Evolutionary conservation across 2,113 vertebrate genomes (phyloP), one percentile per base, ranked within the genome.

Genomic region (Apteryx owenii): DNA sequence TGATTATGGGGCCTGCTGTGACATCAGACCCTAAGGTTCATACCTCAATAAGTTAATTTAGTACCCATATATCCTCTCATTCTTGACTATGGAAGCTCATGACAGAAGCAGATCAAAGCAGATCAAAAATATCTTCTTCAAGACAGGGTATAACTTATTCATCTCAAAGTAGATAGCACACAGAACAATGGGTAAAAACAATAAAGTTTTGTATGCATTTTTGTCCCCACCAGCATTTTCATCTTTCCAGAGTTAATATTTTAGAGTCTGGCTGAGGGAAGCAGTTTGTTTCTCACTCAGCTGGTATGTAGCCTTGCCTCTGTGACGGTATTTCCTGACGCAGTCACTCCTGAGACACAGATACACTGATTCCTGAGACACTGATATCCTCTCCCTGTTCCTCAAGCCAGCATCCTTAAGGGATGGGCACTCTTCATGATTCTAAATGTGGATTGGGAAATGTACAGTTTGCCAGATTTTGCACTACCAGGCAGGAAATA

Each of bases 271-370:
- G 5, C 12, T 92, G 65, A 81, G 33, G 20, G 31, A 83, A 77
- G 65, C 1, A 28, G 5, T 7, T 44, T 7, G 1, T 48, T 75
- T 68, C 60, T 77, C 65, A 58, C 3, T 25, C 53, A 80, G 18
- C 1, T 48, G 23, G 2, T 25, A 46, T 5, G 5, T 60, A 12
- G 54, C 3, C 0, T 31, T 75, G 19, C 5, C 26, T 19, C 4
- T 22, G 0, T 19, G 7, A 50, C 29, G 80, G 50, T 29, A 54
- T 73, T 90, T 91, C 28, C 62, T 70, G 16, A 50, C 50, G 76
- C 22, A 23, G 3, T 53, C 56, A 58, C 31, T 58, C 29, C 56
- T 56, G 56, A 58, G 44, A 31, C 56, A 31, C 56, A 58, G 56
- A 58, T 58, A 58, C 29, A 31, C 29, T 58, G 10, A 31, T 31